Conservation (phyloP, 2,888 invertebrate species). For the Drosophila subquinaria region DNA sequence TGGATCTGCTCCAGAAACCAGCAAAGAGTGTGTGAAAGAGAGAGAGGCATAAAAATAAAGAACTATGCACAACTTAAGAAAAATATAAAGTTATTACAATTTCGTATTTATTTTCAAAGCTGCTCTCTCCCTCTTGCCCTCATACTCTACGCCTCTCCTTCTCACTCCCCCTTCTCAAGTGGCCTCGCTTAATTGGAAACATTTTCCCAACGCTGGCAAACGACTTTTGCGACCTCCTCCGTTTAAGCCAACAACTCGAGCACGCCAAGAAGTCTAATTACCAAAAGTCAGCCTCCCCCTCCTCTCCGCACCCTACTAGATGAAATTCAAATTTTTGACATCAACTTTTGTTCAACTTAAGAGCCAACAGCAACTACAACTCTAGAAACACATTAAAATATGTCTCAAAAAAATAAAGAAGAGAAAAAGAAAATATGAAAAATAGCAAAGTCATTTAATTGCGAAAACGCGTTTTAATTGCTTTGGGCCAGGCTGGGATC, state of each 20-base stretch:
- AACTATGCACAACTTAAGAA: conserved; percentile 4
- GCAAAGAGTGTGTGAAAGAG: conserved; percentile 10
- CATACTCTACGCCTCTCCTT: neutral
- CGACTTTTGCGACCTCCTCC: conserved; percentile 27
- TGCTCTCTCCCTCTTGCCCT: neutral
- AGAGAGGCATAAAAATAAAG: neutral
- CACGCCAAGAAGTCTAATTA: conserved; percentile 78
- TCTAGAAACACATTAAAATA: conserved; percentile 28
- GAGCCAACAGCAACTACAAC: conserved; percentile 43
- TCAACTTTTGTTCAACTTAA: conserved; percentile 74
- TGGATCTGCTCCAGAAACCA: conserved; percentile 71
- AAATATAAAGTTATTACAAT: conserved; percentile 72
- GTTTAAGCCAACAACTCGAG: conserved; percentile 53
- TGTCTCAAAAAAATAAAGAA: conserved; percentile 16
- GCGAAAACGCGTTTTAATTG: conserved; percentile 81
- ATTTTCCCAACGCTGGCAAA: conserved; percentile 62
- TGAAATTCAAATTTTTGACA: conserved; percentile 79
- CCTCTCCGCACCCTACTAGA: neutral
- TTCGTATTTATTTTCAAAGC: conserved; percentile 54
- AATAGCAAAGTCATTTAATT: conserved; percentile 80
- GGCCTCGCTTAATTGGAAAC: conserved; percentile 73
- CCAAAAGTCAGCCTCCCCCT: conserved; percentile 68
- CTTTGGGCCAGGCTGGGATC: conserved; percentile 55
- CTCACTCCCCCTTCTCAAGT: neutral
- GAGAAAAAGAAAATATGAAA: conserved; percentile 47